phyloP scores from a whole-genome alignment of 2,113 vertebrate genomes.

The Phaethon lepturus region DNA sequence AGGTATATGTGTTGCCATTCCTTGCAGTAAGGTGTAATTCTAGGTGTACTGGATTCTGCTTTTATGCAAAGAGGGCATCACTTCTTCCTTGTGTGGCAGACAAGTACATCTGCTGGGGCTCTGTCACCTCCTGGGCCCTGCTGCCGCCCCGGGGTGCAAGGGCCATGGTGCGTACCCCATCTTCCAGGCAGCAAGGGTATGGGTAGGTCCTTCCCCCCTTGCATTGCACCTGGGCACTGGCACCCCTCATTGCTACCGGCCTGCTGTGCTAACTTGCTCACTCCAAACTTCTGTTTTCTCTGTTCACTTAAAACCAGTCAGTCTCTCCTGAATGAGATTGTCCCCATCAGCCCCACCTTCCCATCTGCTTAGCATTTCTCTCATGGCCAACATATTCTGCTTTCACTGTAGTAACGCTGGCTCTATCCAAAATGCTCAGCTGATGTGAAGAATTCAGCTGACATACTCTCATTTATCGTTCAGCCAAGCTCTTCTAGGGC shows the following conservation, averaged over 20 bases:
- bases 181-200: not conserved
- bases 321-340: not conserved
- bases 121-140: not conserved
- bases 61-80: not conserved
- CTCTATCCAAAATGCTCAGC: not conserved
- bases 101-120: not conserved
- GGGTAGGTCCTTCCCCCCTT: not conserved
- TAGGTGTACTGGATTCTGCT: not conserved
- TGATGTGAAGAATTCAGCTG: accelerated
- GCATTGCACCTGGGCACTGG: not conserved
- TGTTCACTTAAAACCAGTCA: not conserved
- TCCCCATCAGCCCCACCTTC: not conserved
- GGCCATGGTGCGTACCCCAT: accelerated
- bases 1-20: not conserved
- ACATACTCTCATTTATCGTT: not conserved
- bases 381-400: not conserved
- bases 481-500: not conserved
- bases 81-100: not conserved
- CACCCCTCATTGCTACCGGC: not conserved
- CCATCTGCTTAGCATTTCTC: not conserved
- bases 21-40: not conserved
- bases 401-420: not conserved
- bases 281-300: not conserved
- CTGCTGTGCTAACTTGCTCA: not conserved
- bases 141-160: accelerated